phyloP scores from a whole-genome alignment of 2,888 invertebrate genomes.

The Dryobotodes eremita region DNA sequence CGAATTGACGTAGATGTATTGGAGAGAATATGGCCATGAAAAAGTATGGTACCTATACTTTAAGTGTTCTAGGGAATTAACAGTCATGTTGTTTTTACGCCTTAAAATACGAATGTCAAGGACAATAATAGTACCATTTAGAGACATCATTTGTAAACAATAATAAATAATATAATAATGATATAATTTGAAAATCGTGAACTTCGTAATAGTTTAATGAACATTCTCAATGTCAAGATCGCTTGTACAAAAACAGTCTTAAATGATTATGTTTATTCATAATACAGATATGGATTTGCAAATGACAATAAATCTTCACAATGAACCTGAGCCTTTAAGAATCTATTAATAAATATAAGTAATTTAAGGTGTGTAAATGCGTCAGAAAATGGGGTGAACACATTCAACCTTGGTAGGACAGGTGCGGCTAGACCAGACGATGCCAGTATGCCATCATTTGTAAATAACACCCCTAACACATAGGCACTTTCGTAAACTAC shows the following conservation, averaged over 20 bases:
- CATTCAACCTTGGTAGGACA: constrained; percentile 68
- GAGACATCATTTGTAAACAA: constrained; percentile 35
- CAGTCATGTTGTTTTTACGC: constrained; percentile 12
- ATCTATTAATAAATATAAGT: constrained; percentile 32
- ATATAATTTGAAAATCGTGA: constrained; percentile 18
- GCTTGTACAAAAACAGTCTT: constrained; percentile 21
- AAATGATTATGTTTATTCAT: constrained; percentile 33
- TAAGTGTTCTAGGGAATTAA: not conserved
- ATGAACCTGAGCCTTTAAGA: constrained; percentile 22
- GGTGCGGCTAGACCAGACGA: constrained; percentile 69
- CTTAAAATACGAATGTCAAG: constrained; percentile 34
- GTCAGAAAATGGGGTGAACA: constrained; percentile 67
- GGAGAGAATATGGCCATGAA: not conserved
- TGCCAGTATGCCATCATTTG: constrained; percentile 62
- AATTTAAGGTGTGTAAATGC: constrained; percentile 54
- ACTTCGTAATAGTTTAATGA: constrained; percentile 26
- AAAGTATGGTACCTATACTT: not conserved
- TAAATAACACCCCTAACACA: constrained; percentile 55
- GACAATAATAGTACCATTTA: constrained; percentile 7
- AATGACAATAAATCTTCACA: constrained; percentile 34
- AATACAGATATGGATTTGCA: constrained; percentile 32
- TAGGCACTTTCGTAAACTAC: constrained; percentile 25
- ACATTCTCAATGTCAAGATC: constrained; percentile 47
- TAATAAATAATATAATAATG: too few relatives aligned
- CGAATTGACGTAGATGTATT: constrained; percentile 5